Evolutionary conservation across 92 coral and sea anemone species (phyloP).

Genomic region (Zoanthus sansibaricus): DNA sequence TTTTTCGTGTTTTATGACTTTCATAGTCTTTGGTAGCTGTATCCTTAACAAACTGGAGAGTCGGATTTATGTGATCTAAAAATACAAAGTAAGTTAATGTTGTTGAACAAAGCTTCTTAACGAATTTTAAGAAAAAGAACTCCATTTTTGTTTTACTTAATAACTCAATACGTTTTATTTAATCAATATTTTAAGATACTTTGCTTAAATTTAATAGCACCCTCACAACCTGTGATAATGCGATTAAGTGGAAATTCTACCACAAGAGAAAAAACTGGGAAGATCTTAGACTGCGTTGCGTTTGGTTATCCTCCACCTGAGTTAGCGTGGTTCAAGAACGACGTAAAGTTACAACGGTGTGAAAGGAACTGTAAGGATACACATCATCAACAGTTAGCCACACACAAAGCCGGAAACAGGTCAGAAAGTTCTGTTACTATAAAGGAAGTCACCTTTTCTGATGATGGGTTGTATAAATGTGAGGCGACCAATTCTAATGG

Average conservation of each 20-base stretch:
- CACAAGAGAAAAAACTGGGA: background rate
- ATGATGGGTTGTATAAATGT: slow-evolving; percentile 20
- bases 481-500: background rate
- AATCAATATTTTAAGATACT: background rate
- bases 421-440: slow-evolving; percentile 26
- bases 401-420: background rate
- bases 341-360: background rate
- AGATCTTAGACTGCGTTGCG: background rate
- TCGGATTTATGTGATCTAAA: too few relatives aligned
- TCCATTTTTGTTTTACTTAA: too few relatives aligned
- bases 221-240: background rate
- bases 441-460: slow-evolving; percentile 3
- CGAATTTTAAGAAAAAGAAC: too few relatives aligned
- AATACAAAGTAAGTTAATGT: too few relatives aligned
- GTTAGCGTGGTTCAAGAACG: slow-evolving; percentile 33
- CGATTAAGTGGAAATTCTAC: background rate
- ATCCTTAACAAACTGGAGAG: too few relatives aligned
- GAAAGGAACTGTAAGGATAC: background rate
- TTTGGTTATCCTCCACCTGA: slow-evolving; percentile 25
- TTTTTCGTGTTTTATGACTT: too few relatives aligned
- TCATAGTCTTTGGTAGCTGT: too few relatives aligned
- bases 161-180: too few relatives aligned
- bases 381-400: slow-evolving; percentile 3
- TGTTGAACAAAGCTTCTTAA: too few relatives aligned
- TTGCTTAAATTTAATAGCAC: slow-evolving; percentile 1